phyloP scores from a whole-genome alignment of 2,113 vertebrate genomes.

The Chaetura pelagica region DNA sequence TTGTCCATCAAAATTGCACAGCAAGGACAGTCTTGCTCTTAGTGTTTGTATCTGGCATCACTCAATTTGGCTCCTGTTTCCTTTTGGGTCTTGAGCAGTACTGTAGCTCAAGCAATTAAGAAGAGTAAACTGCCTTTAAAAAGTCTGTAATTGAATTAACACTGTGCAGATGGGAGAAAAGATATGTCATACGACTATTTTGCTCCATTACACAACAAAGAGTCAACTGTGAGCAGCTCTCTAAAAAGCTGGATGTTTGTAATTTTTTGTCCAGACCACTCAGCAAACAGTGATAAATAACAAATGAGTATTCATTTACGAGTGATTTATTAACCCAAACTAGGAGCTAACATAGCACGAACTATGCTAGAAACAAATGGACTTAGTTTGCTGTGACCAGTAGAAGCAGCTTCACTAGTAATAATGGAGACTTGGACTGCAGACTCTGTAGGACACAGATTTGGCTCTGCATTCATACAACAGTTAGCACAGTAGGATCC shows the following conservation, averaged over 20 bases:
- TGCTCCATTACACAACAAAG: constrained; percentile 44
- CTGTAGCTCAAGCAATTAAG: constrained; percentile 38
- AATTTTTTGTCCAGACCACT: constrained; percentile 22
- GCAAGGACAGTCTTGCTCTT: constrained; percentile 17
- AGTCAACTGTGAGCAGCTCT: constrained; percentile 12
- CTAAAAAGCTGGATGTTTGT: neutral
- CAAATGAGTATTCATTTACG: neutral
- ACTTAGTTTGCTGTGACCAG: constrained; percentile 25
- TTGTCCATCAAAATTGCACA: constrained; percentile 24
- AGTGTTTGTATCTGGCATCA: constrained; percentile 8
- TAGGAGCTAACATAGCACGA: neutral
- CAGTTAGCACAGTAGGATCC: constrained; percentile 37
- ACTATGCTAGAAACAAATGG: neutral
- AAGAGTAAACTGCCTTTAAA: constrained; percentile 43
- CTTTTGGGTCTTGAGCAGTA: neutral
- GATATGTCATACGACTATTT: constrained; percentile 17
- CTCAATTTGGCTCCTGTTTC: constrained; percentile 11
- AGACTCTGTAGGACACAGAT: constrained; percentile 32
- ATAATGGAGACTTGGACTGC: constrained; percentile 28
- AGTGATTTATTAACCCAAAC: constrained; percentile 32
- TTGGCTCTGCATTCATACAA: neutral
- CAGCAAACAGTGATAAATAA: constrained; percentile 32
- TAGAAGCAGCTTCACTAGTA: neutral
- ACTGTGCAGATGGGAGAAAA: constrained; percentile 39
- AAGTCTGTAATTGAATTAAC: constrained; percentile 24